phyloP scores from a whole-genome alignment of 2,888 invertebrate species.

The Blastobasis adustella region DNA sequence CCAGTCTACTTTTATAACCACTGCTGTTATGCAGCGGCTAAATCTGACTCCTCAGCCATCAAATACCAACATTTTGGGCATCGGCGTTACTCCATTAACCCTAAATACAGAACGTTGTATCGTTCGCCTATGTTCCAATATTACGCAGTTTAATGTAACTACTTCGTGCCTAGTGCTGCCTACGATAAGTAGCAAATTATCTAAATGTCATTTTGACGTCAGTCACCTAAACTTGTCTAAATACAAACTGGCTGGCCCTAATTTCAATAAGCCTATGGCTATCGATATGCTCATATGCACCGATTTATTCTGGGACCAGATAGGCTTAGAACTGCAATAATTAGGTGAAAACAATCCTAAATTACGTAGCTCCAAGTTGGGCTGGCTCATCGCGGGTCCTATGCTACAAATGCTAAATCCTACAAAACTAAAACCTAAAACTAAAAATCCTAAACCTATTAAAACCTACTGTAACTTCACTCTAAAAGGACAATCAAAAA shows the following conservation, averaged over 20 bases:
- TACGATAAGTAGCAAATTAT: constrained; percentile 2
- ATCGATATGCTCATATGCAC: constrained; percentile 12
- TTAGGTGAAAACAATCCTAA: constrained; percentile 6
- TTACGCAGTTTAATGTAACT: neutral
- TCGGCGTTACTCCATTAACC: neutral
- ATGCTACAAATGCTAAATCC: neutral
- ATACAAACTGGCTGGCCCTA: constrained; percentile 10
- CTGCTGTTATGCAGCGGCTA: neutral
- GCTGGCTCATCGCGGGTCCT: constrained; percentile 10
- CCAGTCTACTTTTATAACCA: neutral
- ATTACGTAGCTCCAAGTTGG: constrained; percentile 9
- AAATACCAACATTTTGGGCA: neutral
- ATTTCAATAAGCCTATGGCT: constrained; percentile 8
- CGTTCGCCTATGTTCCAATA: neutral
- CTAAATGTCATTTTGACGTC: neutral
- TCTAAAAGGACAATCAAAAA: neutral
- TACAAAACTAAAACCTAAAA: neutral
- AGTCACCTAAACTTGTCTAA: neutral
- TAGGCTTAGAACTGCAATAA: constrained; percentile 6
- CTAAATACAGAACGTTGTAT: neutral
- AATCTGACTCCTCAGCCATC: constrained; percentile 2
- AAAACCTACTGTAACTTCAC: neutral
- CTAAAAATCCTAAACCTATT: neutral
- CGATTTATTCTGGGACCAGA: constrained; percentile 12
- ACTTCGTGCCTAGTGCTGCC: neutral